Base-by-base conservation (phyloP, 2,113 vertebrate genomes). In the Platycercus adscitus region DNA sequence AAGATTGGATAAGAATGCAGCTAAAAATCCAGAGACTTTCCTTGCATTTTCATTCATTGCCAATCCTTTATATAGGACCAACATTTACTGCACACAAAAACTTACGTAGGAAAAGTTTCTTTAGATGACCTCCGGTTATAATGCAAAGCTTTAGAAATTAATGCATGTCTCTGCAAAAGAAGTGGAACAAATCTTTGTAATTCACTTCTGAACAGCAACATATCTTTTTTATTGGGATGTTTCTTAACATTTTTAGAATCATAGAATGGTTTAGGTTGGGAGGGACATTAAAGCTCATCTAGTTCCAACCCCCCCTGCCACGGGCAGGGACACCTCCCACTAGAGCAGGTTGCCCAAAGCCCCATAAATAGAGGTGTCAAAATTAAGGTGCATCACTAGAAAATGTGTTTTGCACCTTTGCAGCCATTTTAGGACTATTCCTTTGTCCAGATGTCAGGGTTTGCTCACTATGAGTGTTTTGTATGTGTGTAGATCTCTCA, bases 401-500 rank as follows among this genome's bases (percentile, higher is more conserved):
- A 8, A 72, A 52, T 6, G 3, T 10, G 53, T 82, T 37, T 73
- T 46, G 4, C 11, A 37, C 18, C 6, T 50, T 71, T 9, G 14
- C 18, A 81, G n/a, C 9, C 6, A 3, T 77, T 92, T 69, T 81
- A 65, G n/a, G n/a, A 17, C 35, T 65, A 31, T 39, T 7, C 6
- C 28, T 70, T 88, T 53, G 5, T 41, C 50, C 3, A 5, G 7
- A 10, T 60, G 15, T 41, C 33, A 44, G 8, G 4, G 7, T 56
- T 90, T 72, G 39, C 19, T 91, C 37, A 26, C 21, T 69, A 7
- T 0, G 0, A 14, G 16, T 29, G 11, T 4, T 41, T 29, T 65
- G 6, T 3, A 2, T 49, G 12, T n/a, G 53, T 47, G 23, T 1
- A 33, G 29, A 18, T 86, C n/a, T 47, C 3, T 21, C 24, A 20